Evolutionary conservation across 1,140 invertebrate species (phyloP).

Genomic region (Bathynomus jamesi): DNA sequence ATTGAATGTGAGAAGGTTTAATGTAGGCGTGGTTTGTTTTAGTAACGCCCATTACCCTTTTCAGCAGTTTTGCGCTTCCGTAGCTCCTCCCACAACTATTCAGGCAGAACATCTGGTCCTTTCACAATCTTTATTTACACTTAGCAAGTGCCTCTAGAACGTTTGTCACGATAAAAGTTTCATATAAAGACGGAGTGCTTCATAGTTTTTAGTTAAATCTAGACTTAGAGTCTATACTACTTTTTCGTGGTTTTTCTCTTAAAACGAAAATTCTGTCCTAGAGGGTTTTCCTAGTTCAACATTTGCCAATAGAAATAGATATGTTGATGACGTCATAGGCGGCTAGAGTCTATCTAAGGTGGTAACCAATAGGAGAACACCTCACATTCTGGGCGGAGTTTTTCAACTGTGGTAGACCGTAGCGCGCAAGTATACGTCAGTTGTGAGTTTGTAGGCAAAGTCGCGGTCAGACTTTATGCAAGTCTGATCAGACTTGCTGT

Average conservation of each 20-base stretch:
- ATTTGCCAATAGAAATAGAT: background rate
- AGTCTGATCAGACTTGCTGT: slow-evolving; percentile 33
- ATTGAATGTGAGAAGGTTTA: too few relatives aligned
- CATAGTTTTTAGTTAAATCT: too few relatives aligned
- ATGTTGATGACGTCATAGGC: background rate
- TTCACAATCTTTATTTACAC: background rate
- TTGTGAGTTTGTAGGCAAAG: slow-evolving; percentile 37
- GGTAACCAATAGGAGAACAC: background rate
- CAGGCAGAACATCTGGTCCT: background rate
- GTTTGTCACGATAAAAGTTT: background rate
- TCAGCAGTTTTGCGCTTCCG: background rate
- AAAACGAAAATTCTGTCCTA: too few relatives aligned
- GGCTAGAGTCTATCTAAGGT: background rate
- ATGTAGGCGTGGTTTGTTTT: background rate
- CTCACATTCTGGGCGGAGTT: background rate
- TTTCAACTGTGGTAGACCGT: background rate
- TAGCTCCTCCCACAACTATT: background rate
- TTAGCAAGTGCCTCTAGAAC: background rate
- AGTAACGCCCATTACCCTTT: background rate
- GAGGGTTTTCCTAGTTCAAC: background rate
- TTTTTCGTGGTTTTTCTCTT: too few relatives aligned
- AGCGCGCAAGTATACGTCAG: slow-evolving; percentile 14
- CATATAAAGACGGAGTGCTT: too few relatives aligned
- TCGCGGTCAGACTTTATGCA: slow-evolving; percentile 32
- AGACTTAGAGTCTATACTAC: too few relatives aligned